Conservation (phyloP, 2,113 vertebrate species). For the Oreochromis niloticus region DNA sequence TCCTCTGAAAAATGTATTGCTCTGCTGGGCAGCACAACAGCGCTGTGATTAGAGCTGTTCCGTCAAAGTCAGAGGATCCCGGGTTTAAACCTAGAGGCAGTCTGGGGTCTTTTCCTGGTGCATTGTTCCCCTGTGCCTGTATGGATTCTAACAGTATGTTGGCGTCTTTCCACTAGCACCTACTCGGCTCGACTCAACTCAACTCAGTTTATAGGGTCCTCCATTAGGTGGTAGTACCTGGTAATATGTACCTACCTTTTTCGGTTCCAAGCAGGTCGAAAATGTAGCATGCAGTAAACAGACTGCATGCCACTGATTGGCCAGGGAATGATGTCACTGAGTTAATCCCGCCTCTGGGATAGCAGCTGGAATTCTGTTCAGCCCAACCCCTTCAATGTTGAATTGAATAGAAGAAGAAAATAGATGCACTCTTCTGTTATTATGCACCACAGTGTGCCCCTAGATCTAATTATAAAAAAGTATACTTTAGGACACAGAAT, state of each 20-base stretch:
- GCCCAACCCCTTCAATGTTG: not conserved
- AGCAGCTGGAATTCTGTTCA: not conserved
- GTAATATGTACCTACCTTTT: not conserved
- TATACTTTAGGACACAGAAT: not conserved
- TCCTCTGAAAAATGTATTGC: not conserved
- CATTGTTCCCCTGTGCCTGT: not conserved
- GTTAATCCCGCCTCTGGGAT: not conserved
- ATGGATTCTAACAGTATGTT: rapidly evolving
- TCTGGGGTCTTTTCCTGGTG: not conserved
- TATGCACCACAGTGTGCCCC: not conserved
- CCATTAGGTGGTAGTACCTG: not conserved
- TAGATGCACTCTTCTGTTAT: not conserved
- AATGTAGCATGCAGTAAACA: not conserved
- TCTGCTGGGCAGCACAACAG: not conserved
- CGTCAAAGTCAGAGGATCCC: rapidly evolving
- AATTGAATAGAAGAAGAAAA: not conserved
- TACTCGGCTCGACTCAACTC: not conserved
- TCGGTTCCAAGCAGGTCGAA: rapidly evolving
- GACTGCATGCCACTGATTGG: not conserved
- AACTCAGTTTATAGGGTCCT: not conserved
- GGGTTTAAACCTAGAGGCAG: not conserved
- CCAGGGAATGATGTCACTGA: not conserved
- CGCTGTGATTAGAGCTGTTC: not conserved
- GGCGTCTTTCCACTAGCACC: not conserved
- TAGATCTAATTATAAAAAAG: not conserved